These are phyloP conservation scores for Ormyrus pomaceus DNA, from an alignment of 2,888 invertebrate species.

Conservation along the genomic window DNA sequence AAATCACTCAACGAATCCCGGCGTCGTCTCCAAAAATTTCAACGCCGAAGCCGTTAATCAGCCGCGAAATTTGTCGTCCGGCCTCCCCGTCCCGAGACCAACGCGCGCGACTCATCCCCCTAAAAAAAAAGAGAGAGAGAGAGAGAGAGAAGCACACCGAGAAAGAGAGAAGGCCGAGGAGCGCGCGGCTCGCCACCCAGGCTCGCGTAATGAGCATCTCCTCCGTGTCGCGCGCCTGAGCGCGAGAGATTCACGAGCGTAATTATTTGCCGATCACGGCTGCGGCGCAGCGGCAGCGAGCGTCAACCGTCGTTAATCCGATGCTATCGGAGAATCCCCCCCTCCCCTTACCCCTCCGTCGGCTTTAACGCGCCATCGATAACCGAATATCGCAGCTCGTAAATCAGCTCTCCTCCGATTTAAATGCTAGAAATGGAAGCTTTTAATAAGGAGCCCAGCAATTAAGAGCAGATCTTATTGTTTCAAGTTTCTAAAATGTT, in stretches of 20 bases:
- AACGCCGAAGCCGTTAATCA: conserved; percentile 42
- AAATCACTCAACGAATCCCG: background rate
- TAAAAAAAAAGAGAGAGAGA: too few species aligned
- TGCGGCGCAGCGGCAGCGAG: background rate
- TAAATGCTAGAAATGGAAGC: too few species aligned
- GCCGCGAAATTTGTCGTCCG: conserved; percentile 48
- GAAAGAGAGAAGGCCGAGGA: background rate
- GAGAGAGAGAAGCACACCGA: too few species aligned
- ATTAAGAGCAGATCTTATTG: too few species aligned
- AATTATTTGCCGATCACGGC: conserved; percentile 49
- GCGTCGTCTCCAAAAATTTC: background rate
- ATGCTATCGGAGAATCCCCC: conserved; percentile 58
- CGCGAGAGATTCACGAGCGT: conserved; percentile 42
- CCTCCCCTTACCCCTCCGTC: background rate
- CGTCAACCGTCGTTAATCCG: conserved; percentile 59
- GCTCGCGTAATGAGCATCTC: conserved; percentile 26
- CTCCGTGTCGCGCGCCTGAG: conserved; percentile 19
- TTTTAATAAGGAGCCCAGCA: too few species aligned
- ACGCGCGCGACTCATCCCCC: too few species aligned
- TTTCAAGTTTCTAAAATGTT: too few species aligned
- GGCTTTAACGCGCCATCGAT: conserved; percentile 60
- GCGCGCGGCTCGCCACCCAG: background rate
- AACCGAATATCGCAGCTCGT: conserved; percentile 61
- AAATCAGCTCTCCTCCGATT: conserved; percentile 55
- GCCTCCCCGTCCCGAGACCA: too few species aligned